A percentile compares a stretch with the other conserved stretches of the same genome.
Conservation (phyloP, 2,113 vertebrate genomes). For the Psittacus erithacus region DNA sequence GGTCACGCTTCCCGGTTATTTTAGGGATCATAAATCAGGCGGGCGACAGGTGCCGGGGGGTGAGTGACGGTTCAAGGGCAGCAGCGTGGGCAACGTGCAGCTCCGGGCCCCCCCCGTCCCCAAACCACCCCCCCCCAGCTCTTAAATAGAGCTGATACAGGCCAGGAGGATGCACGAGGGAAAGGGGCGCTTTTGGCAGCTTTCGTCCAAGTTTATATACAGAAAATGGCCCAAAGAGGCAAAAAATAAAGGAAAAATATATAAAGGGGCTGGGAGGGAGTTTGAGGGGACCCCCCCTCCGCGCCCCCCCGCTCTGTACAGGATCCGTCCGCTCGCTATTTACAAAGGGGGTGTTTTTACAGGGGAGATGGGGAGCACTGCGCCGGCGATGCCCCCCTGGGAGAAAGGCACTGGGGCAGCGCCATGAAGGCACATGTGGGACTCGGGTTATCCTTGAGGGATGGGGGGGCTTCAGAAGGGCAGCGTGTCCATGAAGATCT, state of each 20-base stretch:
- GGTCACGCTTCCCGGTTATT: constrained; percentile 63
- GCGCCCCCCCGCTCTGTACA: neutral
- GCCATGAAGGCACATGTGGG: constrained; percentile 61
- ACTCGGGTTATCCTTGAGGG: neutral
- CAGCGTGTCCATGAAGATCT: constrained; percentile 94
- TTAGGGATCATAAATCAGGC: constrained; percentile 69
- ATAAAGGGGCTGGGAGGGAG: neutral
- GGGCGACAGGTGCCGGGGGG: constrained; percentile 55
- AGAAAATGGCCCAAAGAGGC: constrained; percentile 51
- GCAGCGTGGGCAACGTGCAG: constrained; percentile 47
- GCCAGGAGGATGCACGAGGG: constrained; percentile 4
- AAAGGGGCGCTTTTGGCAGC: neutral
- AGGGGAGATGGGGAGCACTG: neutral
- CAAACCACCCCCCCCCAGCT: neutral
- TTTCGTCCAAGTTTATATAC: constrained; percentile 76
- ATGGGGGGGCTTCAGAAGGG: constrained; percentile 83
- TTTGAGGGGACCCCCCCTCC: neutral
- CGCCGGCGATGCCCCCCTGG: neutral
- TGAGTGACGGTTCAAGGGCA: constrained; percentile 70
- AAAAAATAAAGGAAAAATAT: neutral
- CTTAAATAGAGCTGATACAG: constrained; percentile 67
- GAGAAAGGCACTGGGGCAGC: neutral
- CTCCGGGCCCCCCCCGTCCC: neutral
- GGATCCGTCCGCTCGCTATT: constrained; percentile 9
- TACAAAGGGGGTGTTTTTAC: constrained; percentile 49